Percentiles rank a stretch among this genome's conserved stretches.
Evolutionary conservation across 2,888 invertebrate species (phyloP).

Genomic region (Netelia virgata): DNA sequence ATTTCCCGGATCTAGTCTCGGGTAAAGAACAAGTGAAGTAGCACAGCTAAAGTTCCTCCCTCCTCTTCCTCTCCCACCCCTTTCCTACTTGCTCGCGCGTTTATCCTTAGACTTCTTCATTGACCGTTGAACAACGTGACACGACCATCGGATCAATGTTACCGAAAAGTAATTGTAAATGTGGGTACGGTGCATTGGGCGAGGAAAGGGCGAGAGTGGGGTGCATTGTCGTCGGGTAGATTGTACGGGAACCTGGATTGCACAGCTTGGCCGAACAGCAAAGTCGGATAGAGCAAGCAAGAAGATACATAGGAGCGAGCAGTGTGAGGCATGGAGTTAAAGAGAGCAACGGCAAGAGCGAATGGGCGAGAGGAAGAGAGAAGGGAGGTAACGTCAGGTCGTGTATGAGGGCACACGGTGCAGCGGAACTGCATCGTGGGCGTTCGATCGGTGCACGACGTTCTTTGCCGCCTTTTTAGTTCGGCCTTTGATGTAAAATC

Average conservation of each 20-base stretch:
- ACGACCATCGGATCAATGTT: slow-evolving; percentile 36
- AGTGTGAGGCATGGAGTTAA: slow-evolving; percentile 22
- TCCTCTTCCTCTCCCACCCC: not conserved
- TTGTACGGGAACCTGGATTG: slow-evolving; percentile 35
- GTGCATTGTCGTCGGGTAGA: slow-evolving; percentile 55
- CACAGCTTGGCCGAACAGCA: slow-evolving; percentile 62
- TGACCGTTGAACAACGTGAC: slow-evolving; percentile 4
- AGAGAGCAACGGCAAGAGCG: slow-evolving; percentile 64
- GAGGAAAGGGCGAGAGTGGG: not conserved
- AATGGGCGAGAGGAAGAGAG: slow-evolving; percentile 69
- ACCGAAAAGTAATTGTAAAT: slow-evolving; percentile 54
- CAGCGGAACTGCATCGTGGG: slow-evolving; percentile 79
- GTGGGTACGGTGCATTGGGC: slow-evolving; percentile 61
- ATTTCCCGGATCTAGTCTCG: slow-evolving; percentile 76
- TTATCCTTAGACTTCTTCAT: slow-evolving; percentile 30
- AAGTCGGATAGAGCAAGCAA: slow-evolving; percentile 62
- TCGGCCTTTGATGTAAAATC: slow-evolving; percentile 84
- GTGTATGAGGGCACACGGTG: slow-evolving; percentile 74
- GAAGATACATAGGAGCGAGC: slow-evolving; percentile 50
- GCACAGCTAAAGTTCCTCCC: slow-evolving; percentile 46
- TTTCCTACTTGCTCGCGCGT: slow-evolving; percentile 51
- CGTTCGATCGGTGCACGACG: slow-evolving; percentile 81
- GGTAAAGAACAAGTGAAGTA: slow-evolving; percentile 71
- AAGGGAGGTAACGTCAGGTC: slow-evolving; percentile 69
- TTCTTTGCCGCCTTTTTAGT: slow-evolving; percentile 84